A percentile compares a stretch with the other conserved stretches of the same genome.
phyloP scores from a whole-genome alignment of 2,797 vertebrate species.

The Vultur gryphus region DNA sequence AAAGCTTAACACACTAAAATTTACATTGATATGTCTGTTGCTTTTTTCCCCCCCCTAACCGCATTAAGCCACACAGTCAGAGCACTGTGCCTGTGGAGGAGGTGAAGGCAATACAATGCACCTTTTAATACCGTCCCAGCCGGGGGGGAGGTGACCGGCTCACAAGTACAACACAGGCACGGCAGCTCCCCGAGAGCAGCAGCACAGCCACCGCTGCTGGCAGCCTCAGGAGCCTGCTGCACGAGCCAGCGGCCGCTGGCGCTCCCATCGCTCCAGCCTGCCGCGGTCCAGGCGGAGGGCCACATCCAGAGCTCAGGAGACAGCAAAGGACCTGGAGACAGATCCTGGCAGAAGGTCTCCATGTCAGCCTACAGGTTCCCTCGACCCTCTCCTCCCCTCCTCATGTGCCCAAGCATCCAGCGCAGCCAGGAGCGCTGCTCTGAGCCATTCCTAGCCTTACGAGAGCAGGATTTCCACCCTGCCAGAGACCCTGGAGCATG shows the following conservation, averaged over 20 bases:
- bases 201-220: neutral
- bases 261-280: neutral
- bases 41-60: neutral
- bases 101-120: conserved; percentile 56
- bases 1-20: conserved; percentile 45
- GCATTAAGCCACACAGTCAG: conserved; percentile 10
- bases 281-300: accelerated
- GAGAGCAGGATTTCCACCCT: neutral
- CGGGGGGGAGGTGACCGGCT: neutral
- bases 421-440: neutral
- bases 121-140: neutral
- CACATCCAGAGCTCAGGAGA: neutral
- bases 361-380: neutral
- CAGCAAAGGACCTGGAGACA: neutral
- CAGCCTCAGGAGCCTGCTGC: neutral
- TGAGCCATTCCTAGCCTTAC: neutral
- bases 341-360: neutral
- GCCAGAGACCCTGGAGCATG: neutral
- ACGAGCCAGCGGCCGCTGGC: accelerated
- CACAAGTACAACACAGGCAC: neutral
- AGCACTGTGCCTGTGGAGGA: conserved; percentile 20
- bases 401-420: neutral
- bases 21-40: conserved; percentile 8
- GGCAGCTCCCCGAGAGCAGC: neutral
- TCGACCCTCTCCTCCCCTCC: neutral